Evolutionary conservation across 2,888 invertebrate species (phyloP), one percentile per base, ranked within the genome.

Genomic region (Prenolepis imparis): DNA sequence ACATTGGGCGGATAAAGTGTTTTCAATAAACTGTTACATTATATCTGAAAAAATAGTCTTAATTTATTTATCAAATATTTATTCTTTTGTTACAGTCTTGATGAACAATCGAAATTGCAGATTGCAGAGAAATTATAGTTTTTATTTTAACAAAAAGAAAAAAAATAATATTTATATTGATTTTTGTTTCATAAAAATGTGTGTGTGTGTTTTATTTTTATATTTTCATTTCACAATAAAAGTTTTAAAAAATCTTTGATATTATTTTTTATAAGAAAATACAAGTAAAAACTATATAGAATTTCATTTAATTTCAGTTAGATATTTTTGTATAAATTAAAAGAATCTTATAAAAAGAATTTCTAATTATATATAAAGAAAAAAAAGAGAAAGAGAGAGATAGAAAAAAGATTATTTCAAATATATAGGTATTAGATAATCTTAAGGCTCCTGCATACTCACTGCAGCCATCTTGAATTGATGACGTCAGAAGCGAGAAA

Each of bases 11-110:
- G 84, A 92, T 88, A 91, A 91, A 93, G 91, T 94, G 94, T 94
- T 94, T 94, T 94, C 93, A 94, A 94, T 94, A 94, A 94, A 94
- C 93, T 94, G 94, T 94, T 94, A 94, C 90, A 94, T 94, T 94
- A 94, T 91, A 94, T 91, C 93, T 94, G 93, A 94, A 91, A 64
- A 64, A 36, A 66, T 77, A 52, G 48, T 66, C 32, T 84, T 59
- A 64, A 84, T 82, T 57, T 52, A 52, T 52, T 52, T 52, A 52
- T 52, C 6, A n/a, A n/a, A 18, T n/a, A 48, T 52, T 52, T n/a
- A n/a, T 67, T 83, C 48, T 32, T 36, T 57, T n/a, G 9, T 48
- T 36, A 28, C 39, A 24, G n/a, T 28, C 24, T 63, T 68, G 28
- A 39, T 28, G n/a, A 12, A 1, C 15, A 18, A 21, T 28, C 36